These are phyloP conservation scores for Hydropsyche tenuis DNA, from an alignment of 1,140 invertebrate species.

Conservation along the genomic window DNA sequence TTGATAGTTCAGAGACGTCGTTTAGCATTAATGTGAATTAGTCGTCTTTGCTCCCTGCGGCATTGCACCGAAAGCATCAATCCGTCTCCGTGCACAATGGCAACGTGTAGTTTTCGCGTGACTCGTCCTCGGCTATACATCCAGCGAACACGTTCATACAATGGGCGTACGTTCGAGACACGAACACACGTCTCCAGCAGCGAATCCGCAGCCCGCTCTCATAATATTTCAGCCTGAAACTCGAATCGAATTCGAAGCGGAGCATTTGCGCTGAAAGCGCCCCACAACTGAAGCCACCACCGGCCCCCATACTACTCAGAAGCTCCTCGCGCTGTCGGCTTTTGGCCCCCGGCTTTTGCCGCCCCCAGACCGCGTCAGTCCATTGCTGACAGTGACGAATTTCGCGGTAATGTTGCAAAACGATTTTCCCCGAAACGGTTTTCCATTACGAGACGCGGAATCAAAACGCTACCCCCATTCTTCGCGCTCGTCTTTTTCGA, in stretches of 20 bases:
- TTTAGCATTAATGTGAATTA: no score
- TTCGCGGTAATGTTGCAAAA: conserved; percentile 27
- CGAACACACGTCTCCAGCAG: no score
- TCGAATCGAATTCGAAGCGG: conserved; percentile 7
- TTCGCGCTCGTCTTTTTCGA: not conserved
- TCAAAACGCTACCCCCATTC: not conserved
- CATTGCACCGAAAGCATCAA: no score
- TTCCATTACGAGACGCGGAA: conserved; percentile 14
- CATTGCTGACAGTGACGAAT: conserved; percentile 23
- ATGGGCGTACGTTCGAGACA: not conserved
- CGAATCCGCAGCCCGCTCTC: no score
- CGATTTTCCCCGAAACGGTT: conserved; percentile 22
- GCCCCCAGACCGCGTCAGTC: not conserved
- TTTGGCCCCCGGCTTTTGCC: not conserved
- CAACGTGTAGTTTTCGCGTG: not conserved
- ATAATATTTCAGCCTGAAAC: conserved; percentile 20
- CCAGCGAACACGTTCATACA: no score
- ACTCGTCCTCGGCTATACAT: not conserved
- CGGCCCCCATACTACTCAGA: not conserved
- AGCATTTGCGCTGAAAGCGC: not conserved
- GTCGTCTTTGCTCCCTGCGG: no score
- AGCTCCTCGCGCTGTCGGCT: not conserved
- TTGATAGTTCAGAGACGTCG: no score
- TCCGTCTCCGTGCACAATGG: not conserved
- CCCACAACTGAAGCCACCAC: not conserved